Conservation (phyloP, 2,888 invertebrate species). For the Lasiommata megera region DNA sequence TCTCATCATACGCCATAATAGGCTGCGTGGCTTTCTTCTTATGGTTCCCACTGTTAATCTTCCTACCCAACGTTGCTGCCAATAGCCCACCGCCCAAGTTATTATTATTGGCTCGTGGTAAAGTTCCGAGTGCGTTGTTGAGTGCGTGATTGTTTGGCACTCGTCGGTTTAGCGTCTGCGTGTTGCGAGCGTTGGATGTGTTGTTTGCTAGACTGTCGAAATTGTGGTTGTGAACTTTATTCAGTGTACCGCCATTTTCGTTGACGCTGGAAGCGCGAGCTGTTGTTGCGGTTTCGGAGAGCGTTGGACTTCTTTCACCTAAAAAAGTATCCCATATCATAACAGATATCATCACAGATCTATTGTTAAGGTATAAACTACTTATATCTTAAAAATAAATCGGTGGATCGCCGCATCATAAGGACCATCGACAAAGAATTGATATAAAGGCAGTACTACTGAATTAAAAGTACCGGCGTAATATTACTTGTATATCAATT, state of each 20-base stretch:
- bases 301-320: constrained; percentile 90
- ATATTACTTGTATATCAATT: too few species aligned
- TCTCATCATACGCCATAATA: constrained; percentile 81
- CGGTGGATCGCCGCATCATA: too few species aligned
- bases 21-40: constrained; percentile 76
- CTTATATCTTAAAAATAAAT: too few species aligned
- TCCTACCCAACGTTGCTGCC: constrained; percentile 70
- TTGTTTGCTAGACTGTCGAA: constrained; percentile 58
- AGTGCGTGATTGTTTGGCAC: constrained; percentile 60
- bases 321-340: neutral
- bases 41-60: constrained; percentile 75
- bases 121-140: constrained; percentile 69
- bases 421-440: too few species aligned
- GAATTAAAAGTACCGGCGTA: too few species aligned
- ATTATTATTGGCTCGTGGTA: constrained; percentile 70
- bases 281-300: constrained; percentile 91
- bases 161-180: constrained; percentile 69
- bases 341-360: too few species aligned
- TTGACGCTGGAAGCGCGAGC: constrained; percentile 88
- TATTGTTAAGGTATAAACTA: too few species aligned
- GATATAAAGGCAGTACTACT: too few species aligned
- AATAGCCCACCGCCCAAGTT: constrained; percentile 57
- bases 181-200: constrained; percentile 58
- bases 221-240: constrained; percentile 64
- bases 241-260: constrained; percentile 62